Evolutionary conservation across 2,113 vertebrate species (phyloP).

Genomic region (Istiophorus platypterus): DNA sequence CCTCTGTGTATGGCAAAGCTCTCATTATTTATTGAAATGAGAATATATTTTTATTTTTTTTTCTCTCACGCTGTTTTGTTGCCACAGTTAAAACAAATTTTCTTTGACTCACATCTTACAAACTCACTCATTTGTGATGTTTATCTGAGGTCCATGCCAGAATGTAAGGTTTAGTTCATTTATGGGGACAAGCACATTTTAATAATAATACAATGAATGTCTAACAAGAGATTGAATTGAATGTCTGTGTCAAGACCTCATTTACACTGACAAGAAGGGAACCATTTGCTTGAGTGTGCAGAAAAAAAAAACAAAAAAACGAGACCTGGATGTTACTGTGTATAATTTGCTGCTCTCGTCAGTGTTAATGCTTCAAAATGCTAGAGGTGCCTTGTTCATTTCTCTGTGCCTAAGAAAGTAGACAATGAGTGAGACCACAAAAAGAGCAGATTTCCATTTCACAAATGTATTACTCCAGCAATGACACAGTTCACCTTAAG

Average conservation of each 20-base stretch:
- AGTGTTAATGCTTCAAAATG: slow-evolving; percentile 84
- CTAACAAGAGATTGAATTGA: slow-evolving; percentile 67
- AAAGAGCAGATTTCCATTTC: slow-evolving; percentile 72
- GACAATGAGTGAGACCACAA: slow-evolving; percentile 66
- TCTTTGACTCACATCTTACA: slow-evolving; percentile 53
- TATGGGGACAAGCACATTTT: slow-evolving; percentile 82
- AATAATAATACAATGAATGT: slow-evolving; percentile 76
- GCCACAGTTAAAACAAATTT: slow-evolving; percentile 63
- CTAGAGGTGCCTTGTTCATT: slow-evolving; percentile 88
- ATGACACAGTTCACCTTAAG: slow-evolving; percentile 50
- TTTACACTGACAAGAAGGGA: slow-evolving; percentile 68
- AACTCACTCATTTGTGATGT: slow-evolving; percentile 57
- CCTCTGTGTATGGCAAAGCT: slow-evolving; percentile 82
- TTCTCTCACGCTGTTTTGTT: slow-evolving; percentile 55
- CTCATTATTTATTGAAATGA: slow-evolving; percentile 82
- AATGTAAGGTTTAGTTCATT: slow-evolving; percentile 75
- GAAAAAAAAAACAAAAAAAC: slow-evolving; percentile 49
- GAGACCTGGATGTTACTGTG: slow-evolving; percentile 79
- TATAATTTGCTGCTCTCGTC: slow-evolving; percentile 79
- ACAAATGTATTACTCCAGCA: slow-evolving; percentile 65
- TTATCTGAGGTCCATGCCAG: slow-evolving; percentile 65
- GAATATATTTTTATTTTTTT: slow-evolving; percentile 48
- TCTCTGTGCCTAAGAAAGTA: slow-evolving; percentile 85
- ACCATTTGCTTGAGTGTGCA: slow-evolving; percentile 55
- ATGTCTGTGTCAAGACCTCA: slow-evolving; percentile 71